Evolutionary conservation across 2,888 invertebrate genomes (phyloP), one percentile per base, ranked within the genome.

Genomic region (Glaucopsyche alexis): DNA sequence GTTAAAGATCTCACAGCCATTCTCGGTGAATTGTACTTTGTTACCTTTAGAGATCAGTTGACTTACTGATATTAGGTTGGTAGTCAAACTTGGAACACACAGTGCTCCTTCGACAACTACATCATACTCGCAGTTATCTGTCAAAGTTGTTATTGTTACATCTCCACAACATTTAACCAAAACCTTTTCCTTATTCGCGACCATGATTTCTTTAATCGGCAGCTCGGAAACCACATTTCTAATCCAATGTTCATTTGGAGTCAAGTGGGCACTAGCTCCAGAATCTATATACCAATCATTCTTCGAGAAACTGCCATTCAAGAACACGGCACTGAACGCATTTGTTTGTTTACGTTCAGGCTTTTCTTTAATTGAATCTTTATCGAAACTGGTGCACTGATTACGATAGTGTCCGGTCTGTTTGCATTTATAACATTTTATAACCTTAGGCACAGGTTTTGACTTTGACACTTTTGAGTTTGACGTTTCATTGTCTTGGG

Each of bases 281-380:
- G 77, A 78, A 73, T 80, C 79, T 55, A 78, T 71, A 70, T 79
- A 79, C 78, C 77, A 79, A 67, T 79, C 79, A 7, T 65, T 75
- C 70, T 78, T 80, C 9, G 71, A 75, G 76, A 77, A 81, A 40
- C 74, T 69, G 14, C 78, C 77, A 76, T 74, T 79, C 8, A 80
- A 70, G 66, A 80, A 79, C 13, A 78, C 77, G 3, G 77, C 78
- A 38, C 76, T 79, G 60, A 80, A 80, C 9, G 78, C 79, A 72
- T 80, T 79, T 52, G 72, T 79, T n/a, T 60, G 71, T 74, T 52
- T 74, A 72, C 73, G 72, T 74, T 75, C 73, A 74, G 71, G 75
- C 71, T 71, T 74, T 73, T 77, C 77, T 1, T 14, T 14, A 47
- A 7, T 47, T 11, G 47, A 47, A n/a, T n/a, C n/a, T n/a, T n/a